Percentiles rank a stretch among this genome's conserved stretches.
Conservation (phyloP, 2,113 vertebrate genomes). For the Oncorhynchus keta region DNA sequence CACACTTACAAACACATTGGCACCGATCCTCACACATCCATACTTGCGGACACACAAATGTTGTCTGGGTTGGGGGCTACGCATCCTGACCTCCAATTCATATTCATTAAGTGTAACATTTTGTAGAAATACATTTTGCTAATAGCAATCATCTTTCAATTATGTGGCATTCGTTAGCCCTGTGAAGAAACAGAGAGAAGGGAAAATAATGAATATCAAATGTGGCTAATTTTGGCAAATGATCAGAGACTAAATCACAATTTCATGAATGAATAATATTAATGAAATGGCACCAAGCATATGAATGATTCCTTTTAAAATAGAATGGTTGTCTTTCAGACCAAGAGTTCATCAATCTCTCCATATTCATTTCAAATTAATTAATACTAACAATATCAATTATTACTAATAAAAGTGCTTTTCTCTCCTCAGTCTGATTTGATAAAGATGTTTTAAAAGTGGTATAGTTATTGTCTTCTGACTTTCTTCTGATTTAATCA, state of each 20-base stretch:
- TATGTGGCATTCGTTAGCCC: constrained; percentile 69
- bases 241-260: constrained; percentile 73
- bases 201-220: constrained; percentile 74
- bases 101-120: constrained; percentile 72
- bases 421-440: not conserved
- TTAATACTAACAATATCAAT: not conserved
- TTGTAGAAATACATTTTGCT: constrained; percentile 68
- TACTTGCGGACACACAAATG: constrained; percentile 12
- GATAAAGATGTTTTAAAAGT: not conserved
- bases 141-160: constrained; percentile 77
- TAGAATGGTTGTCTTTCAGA: constrained; percentile 47
- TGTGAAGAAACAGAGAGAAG: constrained; percentile 65
- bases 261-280: constrained; percentile 77
- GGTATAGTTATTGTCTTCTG: too few species aligned
- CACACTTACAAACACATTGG: not conserved
- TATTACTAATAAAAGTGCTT: not conserved
- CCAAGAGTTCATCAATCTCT: constrained; percentile 57
- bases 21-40: not conserved
- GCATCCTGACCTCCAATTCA: constrained; percentile 61
- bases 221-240: constrained; percentile 71
- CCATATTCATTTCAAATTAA: constrained; percentile 3
- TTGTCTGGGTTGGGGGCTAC: constrained; percentile 20
- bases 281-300: constrained; percentile 66
- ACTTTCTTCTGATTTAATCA: too few species aligned
- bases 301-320: constrained; percentile 52